phyloP scores from a whole-genome alignment of 2,888 invertebrate species.

The Acanthoscelides obtectus region DNA sequence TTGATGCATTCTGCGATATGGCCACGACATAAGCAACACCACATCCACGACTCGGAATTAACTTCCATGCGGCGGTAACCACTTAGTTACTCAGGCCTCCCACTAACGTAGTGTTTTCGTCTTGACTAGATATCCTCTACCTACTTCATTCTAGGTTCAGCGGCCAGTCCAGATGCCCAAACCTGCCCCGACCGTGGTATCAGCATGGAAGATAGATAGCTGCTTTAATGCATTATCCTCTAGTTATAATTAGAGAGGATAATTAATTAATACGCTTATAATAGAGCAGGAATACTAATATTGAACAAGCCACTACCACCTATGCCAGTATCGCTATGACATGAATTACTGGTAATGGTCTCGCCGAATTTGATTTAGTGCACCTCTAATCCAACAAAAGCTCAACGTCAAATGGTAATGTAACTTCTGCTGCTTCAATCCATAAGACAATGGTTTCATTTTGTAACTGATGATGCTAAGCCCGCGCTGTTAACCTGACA shows the following conservation, averaged over 20 bases:
- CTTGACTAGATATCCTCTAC: too few species aligned
- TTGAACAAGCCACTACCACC: neutral
- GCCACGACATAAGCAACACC: too few species aligned
- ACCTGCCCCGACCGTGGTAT: neutral
- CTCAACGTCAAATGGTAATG: neutral
- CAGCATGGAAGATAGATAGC: conserved; percentile 23
- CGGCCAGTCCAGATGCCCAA: too few species aligned
- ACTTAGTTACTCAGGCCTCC: too few species aligned
- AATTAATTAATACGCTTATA: conserved; percentile 47
- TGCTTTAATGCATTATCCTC: conserved; percentile 39
- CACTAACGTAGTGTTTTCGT: too few species aligned
- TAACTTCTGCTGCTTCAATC: neutral
- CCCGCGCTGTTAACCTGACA: too few species aligned
- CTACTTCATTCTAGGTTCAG: too few species aligned
- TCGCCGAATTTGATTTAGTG: neutral
- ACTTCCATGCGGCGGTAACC: too few species aligned
- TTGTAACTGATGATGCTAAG: too few species aligned
- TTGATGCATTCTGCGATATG: too few species aligned
- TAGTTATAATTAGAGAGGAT: conserved; percentile 39
- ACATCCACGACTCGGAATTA: too few species aligned
- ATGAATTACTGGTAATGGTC: neutral
- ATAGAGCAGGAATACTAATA: conserved; percentile 26
- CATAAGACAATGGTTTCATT: neutral
- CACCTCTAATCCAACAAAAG: neutral
- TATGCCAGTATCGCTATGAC: neutral